phyloP scores from a whole-genome alignment of 2,113 vertebrate genomes.

The Progne subis region DNA sequence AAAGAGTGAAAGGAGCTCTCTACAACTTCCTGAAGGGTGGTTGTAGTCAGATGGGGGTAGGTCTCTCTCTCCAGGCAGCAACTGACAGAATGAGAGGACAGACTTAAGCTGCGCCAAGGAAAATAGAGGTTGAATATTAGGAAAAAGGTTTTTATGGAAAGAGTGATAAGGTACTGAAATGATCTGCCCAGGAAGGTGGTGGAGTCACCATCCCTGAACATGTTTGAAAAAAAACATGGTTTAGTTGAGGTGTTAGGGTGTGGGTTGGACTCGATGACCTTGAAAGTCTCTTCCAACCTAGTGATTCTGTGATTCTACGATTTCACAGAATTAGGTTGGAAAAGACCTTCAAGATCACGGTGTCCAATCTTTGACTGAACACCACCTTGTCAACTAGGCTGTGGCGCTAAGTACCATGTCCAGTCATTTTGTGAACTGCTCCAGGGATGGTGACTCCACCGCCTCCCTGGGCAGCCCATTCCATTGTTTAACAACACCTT shows the following conservation, averaged over 20 bases:
- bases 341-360: background rate
- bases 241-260: background rate
- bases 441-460: background rate
- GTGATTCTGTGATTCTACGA: background rate
- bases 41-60: background rate
- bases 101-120: background rate
- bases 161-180: background rate
- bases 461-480: background rate
- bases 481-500: background rate
- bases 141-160: background rate
- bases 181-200: background rate
- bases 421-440: background rate
- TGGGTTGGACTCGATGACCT: background rate
- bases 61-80: background rate
- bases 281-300: background rate
- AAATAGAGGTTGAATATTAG: background rate
- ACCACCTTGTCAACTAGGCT: background rate
- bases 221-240: background rate
- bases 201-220: too few relatives aligned
- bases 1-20: background rate
- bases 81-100: background rate
- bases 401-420: background rate
- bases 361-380: rapidly evolving
- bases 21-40: background rate
- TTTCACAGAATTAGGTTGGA: background rate